Percentiles rank a stretch among this genome's conserved stretches.
Conservation (phyloP, 37 sponge, comb jelly and placozoan species). For the Oscarella lobularis region DNA sequence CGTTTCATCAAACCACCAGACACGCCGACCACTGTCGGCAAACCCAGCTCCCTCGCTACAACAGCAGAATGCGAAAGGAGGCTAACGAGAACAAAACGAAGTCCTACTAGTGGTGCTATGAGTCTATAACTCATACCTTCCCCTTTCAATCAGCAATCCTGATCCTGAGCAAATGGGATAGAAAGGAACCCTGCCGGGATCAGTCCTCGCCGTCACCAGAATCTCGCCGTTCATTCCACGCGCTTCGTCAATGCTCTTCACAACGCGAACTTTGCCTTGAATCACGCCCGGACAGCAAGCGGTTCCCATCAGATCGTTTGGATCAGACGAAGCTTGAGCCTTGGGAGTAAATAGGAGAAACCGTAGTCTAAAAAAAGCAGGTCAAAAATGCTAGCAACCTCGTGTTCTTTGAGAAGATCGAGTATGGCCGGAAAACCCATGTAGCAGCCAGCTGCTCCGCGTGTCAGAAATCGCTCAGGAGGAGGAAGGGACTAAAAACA, state of each 20-base stretch:
- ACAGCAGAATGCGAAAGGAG: slow-evolving; percentile 83
- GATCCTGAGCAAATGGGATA: slow-evolving; percentile 80
- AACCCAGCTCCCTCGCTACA: slow-evolving; percentile 74
- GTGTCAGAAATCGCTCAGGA: slow-evolving; percentile 68
- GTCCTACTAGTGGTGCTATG: background rate
- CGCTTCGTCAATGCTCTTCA: slow-evolving; percentile 44
- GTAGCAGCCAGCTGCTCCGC: slow-evolving; percentile 42
- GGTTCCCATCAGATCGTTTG: slow-evolving; percentile 47
- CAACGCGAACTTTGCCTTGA: slow-evolving; percentile 56
- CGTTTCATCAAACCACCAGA: slow-evolving; percentile 82
- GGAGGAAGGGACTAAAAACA: slow-evolving; percentile 50
- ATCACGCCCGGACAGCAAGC: slow-evolving; percentile 83
- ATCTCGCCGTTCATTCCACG: slow-evolving; percentile 69
- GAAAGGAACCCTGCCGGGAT: slow-evolving; percentile 83
- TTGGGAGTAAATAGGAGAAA: slow-evolving; percentile 2
- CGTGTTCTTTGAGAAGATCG: slow-evolving; percentile 41
- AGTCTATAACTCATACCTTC: slow-evolving; percentile 34
- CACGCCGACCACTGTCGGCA: slow-evolving; percentile 82
- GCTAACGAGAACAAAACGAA: too few relatives aligned
- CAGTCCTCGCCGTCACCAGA: slow-evolving; percentile 71
- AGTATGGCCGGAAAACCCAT: slow-evolving; percentile 48
- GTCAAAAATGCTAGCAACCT: slow-evolving; percentile 6
- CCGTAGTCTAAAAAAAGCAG: background rate
- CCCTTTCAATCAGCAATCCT: slow-evolving; percentile 72
- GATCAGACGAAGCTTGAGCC: slow-evolving; percentile 59